Percentiles rank a stretch among this genome's conserved stretches.
Evolutionary conservation across 2,888 invertebrate species (phyloP).

Genomic region (Trachelus stipa): DNA sequence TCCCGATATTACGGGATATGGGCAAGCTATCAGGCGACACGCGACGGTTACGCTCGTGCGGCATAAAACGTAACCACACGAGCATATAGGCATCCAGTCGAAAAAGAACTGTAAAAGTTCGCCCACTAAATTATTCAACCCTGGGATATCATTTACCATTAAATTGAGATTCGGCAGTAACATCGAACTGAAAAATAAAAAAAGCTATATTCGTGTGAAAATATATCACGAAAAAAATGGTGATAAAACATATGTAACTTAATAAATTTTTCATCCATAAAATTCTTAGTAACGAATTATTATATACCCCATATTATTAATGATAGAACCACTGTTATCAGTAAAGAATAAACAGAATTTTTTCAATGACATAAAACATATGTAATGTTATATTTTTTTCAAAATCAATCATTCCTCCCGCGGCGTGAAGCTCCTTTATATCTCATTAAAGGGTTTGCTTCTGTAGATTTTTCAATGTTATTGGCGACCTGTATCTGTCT

Average conservation of each 20-base stretch:
- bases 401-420: not conserved
- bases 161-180: not conserved
- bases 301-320: no score
- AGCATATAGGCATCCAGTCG: not conserved
- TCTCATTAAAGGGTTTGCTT: not conserved
- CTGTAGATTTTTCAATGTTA: not conserved
- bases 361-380: no score
- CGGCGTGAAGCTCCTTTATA: not conserved
- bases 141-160: not conserved
- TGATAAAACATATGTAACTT: not conserved
- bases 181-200: not conserved
- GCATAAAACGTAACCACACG: constrained; percentile 1
- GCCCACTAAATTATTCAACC: not conserved
- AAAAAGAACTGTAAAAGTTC: not conserved
- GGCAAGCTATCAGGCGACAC: not conserved
- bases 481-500: not conserved
- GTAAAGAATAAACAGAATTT: no score
- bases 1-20: not conserved
- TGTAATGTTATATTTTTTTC: not conserved
- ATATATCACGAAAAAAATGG: not conserved
- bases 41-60: not conserved
- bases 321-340: no score
- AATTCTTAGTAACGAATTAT: not conserved
- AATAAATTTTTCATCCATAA: not conserved
- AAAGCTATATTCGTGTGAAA: not conserved